Base-by-base conservation (phyloP, 2,888 invertebrate species). In the Parelbella ahira region DNA sequence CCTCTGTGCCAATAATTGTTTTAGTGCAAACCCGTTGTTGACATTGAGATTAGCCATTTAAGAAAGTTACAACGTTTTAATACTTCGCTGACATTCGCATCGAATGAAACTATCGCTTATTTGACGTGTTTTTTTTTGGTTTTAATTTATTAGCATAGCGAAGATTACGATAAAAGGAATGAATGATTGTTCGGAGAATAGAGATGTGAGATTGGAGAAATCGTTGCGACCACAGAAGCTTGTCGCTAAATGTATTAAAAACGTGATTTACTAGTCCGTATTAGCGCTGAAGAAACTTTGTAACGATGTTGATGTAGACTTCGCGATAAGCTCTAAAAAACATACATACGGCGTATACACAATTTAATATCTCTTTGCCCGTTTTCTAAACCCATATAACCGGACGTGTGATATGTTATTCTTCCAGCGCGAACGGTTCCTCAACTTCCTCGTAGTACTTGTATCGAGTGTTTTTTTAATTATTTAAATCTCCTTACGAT, bases 251-350 rank as follows among this genome's bases (percentile, higher is more conserved):
- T 30, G 24, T 21, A 38, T 34, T 42, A 42, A 41, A 45, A 42
- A 42, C 37, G 32, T 46, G 46, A 32, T 43, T 37, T 43, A 46
- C 37, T 34, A 29, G 37, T 46, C n/a, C n/a, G n/a, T n/a, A 36
- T 27, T 25, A 20, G 23, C 12, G 28, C 21, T 42, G 36, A 42
- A 41, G 33, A 23, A 19, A 45, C 37, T 32, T 33, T 36, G 39
- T 33, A 45, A 32, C 24, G 20, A 25, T 27, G 30, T 18, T 25
- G 37, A 24, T 20, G 27, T 28, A 9, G 13, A 28, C 19, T 37
- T 28, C 20, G 12, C 37, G 28, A 28, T 20, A 28, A 27, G 20
- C 12, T 20, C 18, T 8, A 19, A 27, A 37, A 25, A 25, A 19
- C 13, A n/a, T 11, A 11, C 8, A 27, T 25, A 34, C 13, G 15